Evolutionary conservation across 2,888 invertebrate species (phyloP).

Genomic region (Galerucella pusilla): DNA sequence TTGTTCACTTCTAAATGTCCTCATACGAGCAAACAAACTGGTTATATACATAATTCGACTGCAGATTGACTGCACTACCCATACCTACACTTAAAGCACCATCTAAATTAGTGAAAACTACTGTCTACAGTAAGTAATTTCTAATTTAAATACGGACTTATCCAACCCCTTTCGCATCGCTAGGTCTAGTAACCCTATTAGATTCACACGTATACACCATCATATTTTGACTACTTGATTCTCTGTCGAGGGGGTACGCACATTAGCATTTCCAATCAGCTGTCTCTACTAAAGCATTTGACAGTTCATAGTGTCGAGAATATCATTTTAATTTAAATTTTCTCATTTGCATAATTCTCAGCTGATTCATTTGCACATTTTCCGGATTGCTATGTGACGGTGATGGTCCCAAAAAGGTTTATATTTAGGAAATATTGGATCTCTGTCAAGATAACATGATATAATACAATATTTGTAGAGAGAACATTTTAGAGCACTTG

Average conservation of each 20-base stretch:
- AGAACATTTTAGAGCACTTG: background rate
- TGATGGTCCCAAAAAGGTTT: slow-evolving; percentile 10
- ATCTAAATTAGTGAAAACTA: slow-evolving; percentile 1
- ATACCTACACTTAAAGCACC: background rate
- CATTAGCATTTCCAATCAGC: slow-evolving; percentile 23
- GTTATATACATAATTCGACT: too few relatives aligned
- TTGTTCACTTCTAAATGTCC: too few relatives aligned
- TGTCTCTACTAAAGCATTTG: slow-evolving; percentile 18
- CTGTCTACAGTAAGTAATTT: slow-evolving; percentile 17
- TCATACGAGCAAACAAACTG: too few relatives aligned
- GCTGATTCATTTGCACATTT: slow-evolving; percentile 20
- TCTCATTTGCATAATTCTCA: slow-evolving; percentile 22
- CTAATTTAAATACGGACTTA: slow-evolving; percentile 30
- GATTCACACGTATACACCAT: slow-evolving; percentile 11
- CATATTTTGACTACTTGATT: slow-evolving; percentile 28
- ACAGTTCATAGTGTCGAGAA: slow-evolving; percentile 14
- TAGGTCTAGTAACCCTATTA: slow-evolving; percentile 9
- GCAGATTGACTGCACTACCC: too few relatives aligned
- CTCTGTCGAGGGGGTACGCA: slow-evolving; percentile 13
- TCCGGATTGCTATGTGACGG: slow-evolving; percentile 8
- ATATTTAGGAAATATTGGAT: slow-evolving; percentile 10
- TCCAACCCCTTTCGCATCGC: slow-evolving; percentile 18
- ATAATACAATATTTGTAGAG: background rate
- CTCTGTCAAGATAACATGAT: slow-evolving; percentile 14
- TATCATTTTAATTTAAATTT: slow-evolving; percentile 32